Evolutionary conservation across 1,140 invertebrate genomes (phyloP).

Genomic region (Zaprionus inermis): DNA sequence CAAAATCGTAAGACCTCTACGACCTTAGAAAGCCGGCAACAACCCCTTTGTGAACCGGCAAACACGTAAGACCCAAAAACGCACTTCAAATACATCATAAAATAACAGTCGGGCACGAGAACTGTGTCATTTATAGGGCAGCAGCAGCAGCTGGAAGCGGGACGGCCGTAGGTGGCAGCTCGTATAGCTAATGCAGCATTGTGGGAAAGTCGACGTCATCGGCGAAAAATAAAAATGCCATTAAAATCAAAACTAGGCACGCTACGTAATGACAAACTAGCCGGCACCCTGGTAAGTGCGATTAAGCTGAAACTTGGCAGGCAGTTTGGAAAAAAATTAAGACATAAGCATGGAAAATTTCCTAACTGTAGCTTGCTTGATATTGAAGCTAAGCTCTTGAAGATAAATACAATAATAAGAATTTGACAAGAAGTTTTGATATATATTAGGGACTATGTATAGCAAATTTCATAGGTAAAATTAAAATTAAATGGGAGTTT

Average conservation of each 20-base stretch:
- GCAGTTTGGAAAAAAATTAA: neutral
- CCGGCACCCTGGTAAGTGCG: neutral
- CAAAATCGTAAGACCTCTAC: neutral
- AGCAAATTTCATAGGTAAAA: too few species aligned
- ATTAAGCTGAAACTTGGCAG: neutral
- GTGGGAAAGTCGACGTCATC: conserved; percentile 58
- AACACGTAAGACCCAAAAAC: conserved; percentile 42
- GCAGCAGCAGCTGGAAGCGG: neutral
- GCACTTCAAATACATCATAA: conserved; percentile 26
- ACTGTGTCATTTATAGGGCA: neutral
- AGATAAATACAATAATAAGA: neutral
- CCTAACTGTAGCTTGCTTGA: neutral
- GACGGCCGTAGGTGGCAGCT: conserved; percentile 4
- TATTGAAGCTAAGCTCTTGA: neutral
- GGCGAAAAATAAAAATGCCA: conserved; percentile 63
- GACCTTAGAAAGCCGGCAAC: neutral
- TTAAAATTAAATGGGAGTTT: too few species aligned
- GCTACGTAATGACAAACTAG: neutral
- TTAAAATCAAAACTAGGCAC: conserved; percentile 51
- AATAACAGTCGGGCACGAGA: neutral
- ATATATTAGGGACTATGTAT: too few species aligned
- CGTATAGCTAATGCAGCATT: conserved; percentile 27
- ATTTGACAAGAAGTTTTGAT: too few species aligned
- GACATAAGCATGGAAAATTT: neutral
- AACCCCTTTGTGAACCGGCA: conserved; percentile 1